Percentiles rank a stretch among this genome's conserved stretches.
Conservation (phyloP, 2,113 vertebrate genomes). For the Lampris incognitus region DNA sequence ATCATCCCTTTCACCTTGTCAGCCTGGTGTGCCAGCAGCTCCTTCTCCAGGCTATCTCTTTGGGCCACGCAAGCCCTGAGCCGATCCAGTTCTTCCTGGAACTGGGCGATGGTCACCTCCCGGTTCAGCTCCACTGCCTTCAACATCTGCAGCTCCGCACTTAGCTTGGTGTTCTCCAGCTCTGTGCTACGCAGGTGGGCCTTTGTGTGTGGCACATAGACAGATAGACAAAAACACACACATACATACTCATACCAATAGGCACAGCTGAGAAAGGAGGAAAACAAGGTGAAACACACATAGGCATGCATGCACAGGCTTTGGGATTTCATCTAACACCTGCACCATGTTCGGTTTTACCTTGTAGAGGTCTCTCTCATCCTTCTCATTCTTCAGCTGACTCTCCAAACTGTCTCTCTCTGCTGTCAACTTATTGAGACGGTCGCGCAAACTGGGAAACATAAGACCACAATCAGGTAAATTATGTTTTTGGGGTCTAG, state of each 20-base stretch:
- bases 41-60: conserved; percentile 87
- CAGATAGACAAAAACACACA: background rate
- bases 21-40: conserved; percentile 84
- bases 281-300: conserved; percentile 13
- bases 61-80: conserved; percentile 87
- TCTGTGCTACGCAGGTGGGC: conserved; percentile 95
- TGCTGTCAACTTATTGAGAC: conserved; percentile 87
- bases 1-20: conserved; percentile 78
- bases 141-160: conserved; percentile 93
- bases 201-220: conserved; percentile 63
- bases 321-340: background rate
- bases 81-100: conserved; percentile 93
- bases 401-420: conserved; percentile 92
- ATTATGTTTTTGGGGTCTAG: background rate
- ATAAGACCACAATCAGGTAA: conserved; percentile 26
- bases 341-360: conserved; percentile 50
- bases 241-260: background rate
- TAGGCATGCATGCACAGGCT: background rate
- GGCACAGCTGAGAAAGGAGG: background rate
- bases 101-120: conserved; percentile 92
- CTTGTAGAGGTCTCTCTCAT: conserved; percentile 96
- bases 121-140: conserved; percentile 94
- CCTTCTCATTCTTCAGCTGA: conserved; percentile 95
- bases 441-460: conserved; percentile 88
- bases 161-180: conserved; percentile 95